Evolutionary conservation across 2,888 invertebrate genomes (phyloP).

Genomic region (Neoascia interrupta): DNA sequence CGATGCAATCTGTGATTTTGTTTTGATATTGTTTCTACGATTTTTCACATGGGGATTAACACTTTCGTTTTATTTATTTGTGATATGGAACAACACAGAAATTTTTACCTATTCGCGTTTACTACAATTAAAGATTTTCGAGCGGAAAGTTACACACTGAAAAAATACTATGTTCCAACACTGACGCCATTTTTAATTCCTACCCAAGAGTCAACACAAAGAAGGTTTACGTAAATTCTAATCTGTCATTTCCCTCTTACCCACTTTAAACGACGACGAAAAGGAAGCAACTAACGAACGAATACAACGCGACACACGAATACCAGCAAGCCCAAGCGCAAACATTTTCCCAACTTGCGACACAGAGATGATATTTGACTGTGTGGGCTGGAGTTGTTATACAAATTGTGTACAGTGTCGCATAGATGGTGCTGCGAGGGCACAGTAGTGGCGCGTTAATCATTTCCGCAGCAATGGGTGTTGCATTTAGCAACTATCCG

Average conservation of each 20-base stretch:
- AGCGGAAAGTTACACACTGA: conserved; percentile 69
- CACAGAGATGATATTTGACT: conserved; percentile 66
- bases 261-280: conserved; percentile 67
- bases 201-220: conserved; percentile 66
- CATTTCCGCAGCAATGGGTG: too few species aligned
- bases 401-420: not conserved
- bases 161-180: conserved; percentile 67
- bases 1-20: conserved; percentile 48
- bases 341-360: conserved; percentile 57
- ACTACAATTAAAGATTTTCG: conserved; percentile 69
- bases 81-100: conserved; percentile 53
- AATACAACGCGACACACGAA: conserved; percentile 68
- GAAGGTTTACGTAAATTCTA: conserved; percentile 65
- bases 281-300: conserved; percentile 67
- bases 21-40: conserved; percentile 59
- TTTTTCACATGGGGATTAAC: conserved; percentile 45
- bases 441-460: too few species aligned
- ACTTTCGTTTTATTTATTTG: conserved; percentile 66
- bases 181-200: conserved; percentile 69
- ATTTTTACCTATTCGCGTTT: conserved; percentile 55
- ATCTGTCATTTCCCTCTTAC: conserved; percentile 66
- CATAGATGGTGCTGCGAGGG: conserved; percentile 49
- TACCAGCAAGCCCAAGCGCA: conserved; percentile 63
- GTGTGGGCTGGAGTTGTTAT: conserved; percentile 39
- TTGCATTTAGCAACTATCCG: too few species aligned